These are phyloP conservation scores for Megaleporinus macrocephalus DNA, from an alignment of 2,113 vertebrate species.

Conservation along the genomic window DNA sequence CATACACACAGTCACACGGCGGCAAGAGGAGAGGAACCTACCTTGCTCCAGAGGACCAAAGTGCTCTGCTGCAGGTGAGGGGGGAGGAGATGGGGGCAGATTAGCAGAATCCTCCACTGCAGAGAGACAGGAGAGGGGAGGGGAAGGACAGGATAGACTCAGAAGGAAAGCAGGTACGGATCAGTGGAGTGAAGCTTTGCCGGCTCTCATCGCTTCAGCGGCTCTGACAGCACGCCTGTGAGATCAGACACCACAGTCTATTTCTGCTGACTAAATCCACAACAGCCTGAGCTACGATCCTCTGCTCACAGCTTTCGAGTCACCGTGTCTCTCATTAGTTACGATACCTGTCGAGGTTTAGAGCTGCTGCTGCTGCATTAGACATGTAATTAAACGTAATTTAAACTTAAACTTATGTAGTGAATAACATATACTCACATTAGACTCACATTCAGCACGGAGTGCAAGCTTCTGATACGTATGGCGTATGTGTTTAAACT, in stretches of 20 bases:
- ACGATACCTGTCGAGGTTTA: background rate
- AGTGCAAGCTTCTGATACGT: too few species aligned
- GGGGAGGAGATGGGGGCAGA: constrained; percentile 96
- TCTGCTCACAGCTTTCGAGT: constrained; percentile 10
- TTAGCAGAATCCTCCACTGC: constrained; percentile 95
- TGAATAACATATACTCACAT: too few species aligned
- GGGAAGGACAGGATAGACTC: background rate
- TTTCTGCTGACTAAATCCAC: constrained; percentile 50
- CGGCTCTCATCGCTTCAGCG: constrained; percentile 44
- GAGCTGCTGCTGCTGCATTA: background rate
- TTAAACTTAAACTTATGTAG: too few species aligned
- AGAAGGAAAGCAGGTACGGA: background rate
- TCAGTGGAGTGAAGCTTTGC: constrained; percentile 13
- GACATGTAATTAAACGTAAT: too few species aligned
- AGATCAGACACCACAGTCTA: constrained; percentile 34
- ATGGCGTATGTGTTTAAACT: too few species aligned
- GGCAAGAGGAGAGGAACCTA: constrained; percentile 70
- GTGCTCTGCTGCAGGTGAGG: constrained; percentile 93
- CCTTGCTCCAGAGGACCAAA: constrained; percentile 91
- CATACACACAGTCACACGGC: background rate
- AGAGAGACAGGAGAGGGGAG: constrained; percentile 44
- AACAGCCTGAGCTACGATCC: background rate
- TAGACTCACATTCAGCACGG: too few species aligned
- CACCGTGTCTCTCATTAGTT: background rate
- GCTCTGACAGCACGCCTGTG: constrained; percentile 38